Conservation (phyloP, 2,797 vertebrate species). For the Clarias laeviceps region DNA sequence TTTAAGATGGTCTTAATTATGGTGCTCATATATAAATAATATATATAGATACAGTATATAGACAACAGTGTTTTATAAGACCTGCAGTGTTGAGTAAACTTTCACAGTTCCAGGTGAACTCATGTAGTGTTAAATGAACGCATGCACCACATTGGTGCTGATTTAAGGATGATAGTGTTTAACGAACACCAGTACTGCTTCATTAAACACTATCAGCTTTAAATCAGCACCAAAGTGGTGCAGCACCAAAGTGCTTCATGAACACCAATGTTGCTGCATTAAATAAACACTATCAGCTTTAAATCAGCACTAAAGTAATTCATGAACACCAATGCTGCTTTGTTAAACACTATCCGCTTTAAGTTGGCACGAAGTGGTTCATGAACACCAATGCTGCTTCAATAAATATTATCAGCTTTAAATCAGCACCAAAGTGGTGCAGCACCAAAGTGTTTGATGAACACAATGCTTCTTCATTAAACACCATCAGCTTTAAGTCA, state of each 20-base stretch:
- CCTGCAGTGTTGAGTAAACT: neutral
- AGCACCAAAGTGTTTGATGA: too few species aligned
- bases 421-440: too few species aligned
- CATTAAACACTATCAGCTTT: too few species aligned
- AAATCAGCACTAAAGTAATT: neutral
- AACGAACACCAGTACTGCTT: neutral
- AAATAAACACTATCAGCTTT: too few species aligned
- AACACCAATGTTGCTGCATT: too few species aligned
- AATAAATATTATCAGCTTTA: neutral
- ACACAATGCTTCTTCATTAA: too few species aligned
- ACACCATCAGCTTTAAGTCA: neutral
- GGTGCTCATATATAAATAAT: neutral
- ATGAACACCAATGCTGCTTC: neutral
- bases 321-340: too few species aligned
- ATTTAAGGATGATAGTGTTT: neutral
- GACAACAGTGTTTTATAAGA: neutral
- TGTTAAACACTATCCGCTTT: too few species aligned
- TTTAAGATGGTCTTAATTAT: neutral
- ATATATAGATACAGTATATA: neutral
- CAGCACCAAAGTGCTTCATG: too few species aligned
- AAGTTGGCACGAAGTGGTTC: too few species aligned
- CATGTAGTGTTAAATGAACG: neutral
- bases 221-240: too few species aligned
- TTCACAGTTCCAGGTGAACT: neutral
- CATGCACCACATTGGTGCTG: neutral